Conservation (phyloP, 2,888 invertebrate species). For the Metopia argyrocephala region DNA sequence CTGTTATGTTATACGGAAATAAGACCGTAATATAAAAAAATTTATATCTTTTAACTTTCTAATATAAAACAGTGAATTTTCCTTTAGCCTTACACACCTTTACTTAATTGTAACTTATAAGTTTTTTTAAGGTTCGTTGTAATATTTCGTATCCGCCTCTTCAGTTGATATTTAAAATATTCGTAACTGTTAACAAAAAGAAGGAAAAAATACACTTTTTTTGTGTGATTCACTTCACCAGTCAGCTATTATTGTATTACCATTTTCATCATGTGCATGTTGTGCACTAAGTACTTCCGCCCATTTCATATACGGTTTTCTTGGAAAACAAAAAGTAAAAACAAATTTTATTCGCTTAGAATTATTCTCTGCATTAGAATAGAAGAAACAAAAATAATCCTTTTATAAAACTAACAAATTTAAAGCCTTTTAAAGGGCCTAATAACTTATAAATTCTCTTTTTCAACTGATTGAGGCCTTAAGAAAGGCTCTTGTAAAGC, state of each 20-base stretch:
- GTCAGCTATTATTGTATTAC: not conserved
- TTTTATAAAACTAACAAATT: too few species aligned
- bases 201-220: not conserved
- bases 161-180: not conserved
- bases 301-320: slow-evolving; percentile 41
- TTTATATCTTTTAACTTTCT: not conserved
- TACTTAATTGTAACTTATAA: not conserved
- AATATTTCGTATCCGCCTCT: not conserved
- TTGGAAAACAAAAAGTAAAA: slow-evolving; percentile 27
- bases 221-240: not conserved
- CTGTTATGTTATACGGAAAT: not conserved
- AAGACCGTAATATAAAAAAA: not conserved
- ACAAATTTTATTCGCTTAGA: slow-evolving; percentile 30
- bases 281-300: slow-evolving; percentile 53
- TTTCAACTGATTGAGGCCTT: too few species aligned
- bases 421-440: too few species aligned
- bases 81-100: not conserved
- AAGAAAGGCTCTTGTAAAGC: too few species aligned
- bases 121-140: not conserved
- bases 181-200: not conserved
- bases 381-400: too few species aligned
- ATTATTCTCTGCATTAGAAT: too few species aligned
- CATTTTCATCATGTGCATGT: slow-evolving; percentile 19
- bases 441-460: too few species aligned
- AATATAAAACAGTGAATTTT: too few species aligned